Conservation (phyloP, 2,113 vertebrate species). For the Anhinga anhinga region DNA sequence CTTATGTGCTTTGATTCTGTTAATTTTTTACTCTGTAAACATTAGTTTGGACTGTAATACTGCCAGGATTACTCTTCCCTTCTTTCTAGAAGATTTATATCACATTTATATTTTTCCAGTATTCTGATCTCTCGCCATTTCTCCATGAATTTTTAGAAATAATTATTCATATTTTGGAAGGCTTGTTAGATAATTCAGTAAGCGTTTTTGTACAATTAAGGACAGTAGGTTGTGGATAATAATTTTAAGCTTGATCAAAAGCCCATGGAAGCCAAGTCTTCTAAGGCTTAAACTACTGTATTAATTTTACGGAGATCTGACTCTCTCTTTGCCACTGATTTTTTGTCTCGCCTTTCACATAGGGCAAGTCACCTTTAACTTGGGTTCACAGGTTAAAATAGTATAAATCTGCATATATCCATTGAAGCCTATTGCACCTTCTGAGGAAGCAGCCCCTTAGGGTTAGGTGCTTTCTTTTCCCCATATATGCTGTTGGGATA, state of each 20-base stretch:
- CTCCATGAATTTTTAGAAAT: conserved; percentile 23
- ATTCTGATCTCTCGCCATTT: conserved; percentile 2
- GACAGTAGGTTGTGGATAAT: conserved; percentile 3
- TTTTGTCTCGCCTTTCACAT: conserved; percentile 19
- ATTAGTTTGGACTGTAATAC: background rate
- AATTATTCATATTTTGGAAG: conserved; percentile 35
- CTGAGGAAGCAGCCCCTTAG: background rate
- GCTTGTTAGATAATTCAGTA: conserved; percentile 20
- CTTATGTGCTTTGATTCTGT: conserved; percentile 20
- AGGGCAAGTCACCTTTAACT: background rate
- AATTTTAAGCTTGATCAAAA: conserved; percentile 55
- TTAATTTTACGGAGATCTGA: conserved; percentile 23
- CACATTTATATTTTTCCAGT: background rate
- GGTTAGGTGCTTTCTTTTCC: conserved; percentile 1
- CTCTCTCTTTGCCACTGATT: background rate
- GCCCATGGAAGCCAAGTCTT: conserved; percentile 36
- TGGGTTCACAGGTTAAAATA: background rate
- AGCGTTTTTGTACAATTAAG: conserved; percentile 22
- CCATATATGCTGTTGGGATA: background rate
- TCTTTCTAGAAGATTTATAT: conserved; percentile 17
- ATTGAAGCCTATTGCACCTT: background rate
- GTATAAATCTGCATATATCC: background rate
- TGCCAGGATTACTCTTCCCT: background rate
- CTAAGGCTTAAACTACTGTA: conserved; percentile 34
- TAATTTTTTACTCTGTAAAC: conserved; percentile 36